Percentiles rank a stretch among this genome's conserved stretches.
These are phyloP conservation scores for Tethya wilhelma DNA, from an alignment of 37 sponge, comb jelly and placozoan genomes.

Conservation along the genomic window DNA sequence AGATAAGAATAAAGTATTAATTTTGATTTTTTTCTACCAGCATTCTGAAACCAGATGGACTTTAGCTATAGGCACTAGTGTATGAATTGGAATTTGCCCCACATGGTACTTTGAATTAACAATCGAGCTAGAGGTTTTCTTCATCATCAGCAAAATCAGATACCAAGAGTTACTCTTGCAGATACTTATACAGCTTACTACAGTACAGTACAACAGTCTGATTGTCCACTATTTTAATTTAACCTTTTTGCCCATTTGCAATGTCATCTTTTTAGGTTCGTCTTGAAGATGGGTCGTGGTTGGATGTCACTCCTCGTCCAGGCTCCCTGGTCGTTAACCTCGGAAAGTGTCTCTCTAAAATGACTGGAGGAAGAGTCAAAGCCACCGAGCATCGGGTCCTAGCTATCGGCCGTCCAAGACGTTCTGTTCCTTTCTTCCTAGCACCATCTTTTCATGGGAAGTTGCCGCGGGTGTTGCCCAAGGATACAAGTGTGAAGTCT, in stretches of 20 bases:
- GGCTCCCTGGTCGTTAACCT: slow-evolving; percentile 10
- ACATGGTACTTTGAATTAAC: no score
- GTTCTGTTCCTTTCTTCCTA: not conserved
- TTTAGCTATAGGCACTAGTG: no score
- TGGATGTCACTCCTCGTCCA: not conserved
- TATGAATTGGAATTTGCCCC: no score
- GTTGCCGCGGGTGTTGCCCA: not conserved
- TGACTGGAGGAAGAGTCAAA: slow-evolving; percentile 5
- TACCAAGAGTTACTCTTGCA: no score
- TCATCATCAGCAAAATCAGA: no score
- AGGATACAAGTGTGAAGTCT: not conserved
- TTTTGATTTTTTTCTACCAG: no score
- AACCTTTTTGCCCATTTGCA: not conserved
- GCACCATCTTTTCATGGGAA: not conserved
- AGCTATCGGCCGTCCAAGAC: not conserved
- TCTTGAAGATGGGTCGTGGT: not conserved
- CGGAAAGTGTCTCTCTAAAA: not conserved
- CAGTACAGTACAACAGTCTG: no score
- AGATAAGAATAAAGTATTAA: no score
- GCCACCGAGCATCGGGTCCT: slow-evolving; percentile 3
- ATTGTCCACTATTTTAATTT: not conserved
- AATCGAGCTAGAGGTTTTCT: no score
- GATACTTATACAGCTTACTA: no score
- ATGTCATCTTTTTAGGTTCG: not conserved
- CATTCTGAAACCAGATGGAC: no score